Conservation (phyloP, 2,113 vertebrate species). For the Ceyx margarethae region DNA sequence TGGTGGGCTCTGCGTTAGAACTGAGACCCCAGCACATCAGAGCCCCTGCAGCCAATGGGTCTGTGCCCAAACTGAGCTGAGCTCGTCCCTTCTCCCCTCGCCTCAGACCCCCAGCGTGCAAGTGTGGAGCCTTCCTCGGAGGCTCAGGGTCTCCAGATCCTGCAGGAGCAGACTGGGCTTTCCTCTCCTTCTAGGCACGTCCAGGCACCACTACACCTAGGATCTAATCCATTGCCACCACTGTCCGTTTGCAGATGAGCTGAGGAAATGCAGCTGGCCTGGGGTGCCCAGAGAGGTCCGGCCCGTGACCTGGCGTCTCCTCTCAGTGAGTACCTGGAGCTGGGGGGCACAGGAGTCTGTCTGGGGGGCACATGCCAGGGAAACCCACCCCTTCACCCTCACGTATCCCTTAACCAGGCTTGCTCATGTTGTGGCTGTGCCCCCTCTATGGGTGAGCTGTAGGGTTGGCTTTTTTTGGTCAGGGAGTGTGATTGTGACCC, state of each 20-base stretch:
- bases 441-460: not conserved
- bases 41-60: not conserved
- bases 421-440: not conserved
- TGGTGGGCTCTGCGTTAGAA: not conserved
- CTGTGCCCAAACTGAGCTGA: not conserved
- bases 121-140: conserved; percentile 9
- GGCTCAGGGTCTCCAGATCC: conserved; percentile 44
- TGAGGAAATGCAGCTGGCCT: conserved; percentile 97
- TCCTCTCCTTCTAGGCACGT: conserved; percentile 61
- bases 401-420: not conserved
- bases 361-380: not conserved
- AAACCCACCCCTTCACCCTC: accelerated
- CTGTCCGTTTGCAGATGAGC: conserved; percentile 86
- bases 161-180: conserved; percentile 70
- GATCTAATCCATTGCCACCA: conserved; percentile 69
- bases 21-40: accelerated
- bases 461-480: not conserved
- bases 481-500: not conserved
- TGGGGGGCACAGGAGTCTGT: accelerated
- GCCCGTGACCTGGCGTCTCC: conserved; percentile 95
- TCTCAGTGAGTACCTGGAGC: conserved; percentile 81
- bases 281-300: conserved; percentile 94
- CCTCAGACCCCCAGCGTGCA: not conserved
- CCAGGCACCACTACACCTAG: not conserved
- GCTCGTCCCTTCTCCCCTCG: not conserved